Evolutionary conservation across 2,888 invertebrate species (phyloP), one percentile per base, ranked within the genome.

Genomic region (Tiphia femorata): DNA sequence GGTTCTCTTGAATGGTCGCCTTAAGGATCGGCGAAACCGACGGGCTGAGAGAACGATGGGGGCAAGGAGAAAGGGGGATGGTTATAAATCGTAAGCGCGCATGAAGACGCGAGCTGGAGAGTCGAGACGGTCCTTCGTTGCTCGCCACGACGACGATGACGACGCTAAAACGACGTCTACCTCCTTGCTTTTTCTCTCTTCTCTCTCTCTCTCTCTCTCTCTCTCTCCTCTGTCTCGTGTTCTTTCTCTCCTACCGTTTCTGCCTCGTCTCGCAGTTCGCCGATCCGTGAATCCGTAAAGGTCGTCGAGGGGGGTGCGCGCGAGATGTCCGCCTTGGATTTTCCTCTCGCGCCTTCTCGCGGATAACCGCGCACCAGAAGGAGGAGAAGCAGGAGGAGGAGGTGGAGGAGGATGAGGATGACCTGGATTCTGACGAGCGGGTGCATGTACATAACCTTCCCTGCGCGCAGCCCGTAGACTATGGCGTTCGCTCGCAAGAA

Each of bases 61-160:
- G 29, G 29, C 7, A 12, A 12, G 19, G n/a, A 23, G 33, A 51
- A 68, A 67, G 49, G 50, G 41, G 35, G 70, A 65, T 62, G 64
- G 68, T 76, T 75, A 77, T 79, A 78, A 79, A 79, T 79, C 74
- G 72, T 77, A 77, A 73, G 73, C 70, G 71, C 71, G 72, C 72
- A 77, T 79, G 76, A 79, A 79, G 79, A 70, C 68, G 63, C 73
- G 64, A 73, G 44, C 60, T 58, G 70, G 70, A 67, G 54, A 47
- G 12, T n/a, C n/a, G n/a, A 35, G 52, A 48, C 54, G 53, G 47
- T 61, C 52, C 58, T 67, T 64, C 64, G 52, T 61, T 37, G 49
- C 41, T 44, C 49, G 52, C n/a, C n/a, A n/a, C n/a, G n/a, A n/a
- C n/a, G n/a, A n/a, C n/a, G n/a, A n/a, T n/a, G n/a, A n/a, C n/a